These are phyloP conservation scores for Neosilurus hyrtlii DNA, from an alignment of 2,797 vertebrate genomes.

Conservation along the genomic window DNA sequence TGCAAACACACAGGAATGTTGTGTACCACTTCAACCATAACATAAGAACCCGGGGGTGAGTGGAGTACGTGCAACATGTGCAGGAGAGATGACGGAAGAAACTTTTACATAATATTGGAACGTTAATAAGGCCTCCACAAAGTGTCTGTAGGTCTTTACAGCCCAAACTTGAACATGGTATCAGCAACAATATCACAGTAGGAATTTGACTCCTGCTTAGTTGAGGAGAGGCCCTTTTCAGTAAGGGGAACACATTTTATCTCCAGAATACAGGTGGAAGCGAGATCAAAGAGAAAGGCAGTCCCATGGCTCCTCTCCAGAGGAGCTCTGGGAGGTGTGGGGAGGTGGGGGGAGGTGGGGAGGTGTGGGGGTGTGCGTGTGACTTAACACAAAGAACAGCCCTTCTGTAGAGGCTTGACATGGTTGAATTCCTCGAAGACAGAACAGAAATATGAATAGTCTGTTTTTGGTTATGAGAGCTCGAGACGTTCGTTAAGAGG, in stretches of 20 bases:
- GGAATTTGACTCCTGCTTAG: background rate
- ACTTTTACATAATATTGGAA: background rate
- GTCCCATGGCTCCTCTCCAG: constrained; percentile 2
- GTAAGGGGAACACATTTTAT: constrained; percentile 28
- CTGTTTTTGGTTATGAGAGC: background rate
- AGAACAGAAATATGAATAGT: constrained; percentile 1
- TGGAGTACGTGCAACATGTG: background rate
- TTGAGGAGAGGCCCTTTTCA: background rate
- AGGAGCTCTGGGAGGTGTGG: constrained; percentile 10
- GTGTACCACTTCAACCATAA: background rate
- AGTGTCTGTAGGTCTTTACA: background rate
- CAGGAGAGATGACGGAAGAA: background rate
- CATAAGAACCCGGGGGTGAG: background rate
- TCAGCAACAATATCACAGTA: background rate
- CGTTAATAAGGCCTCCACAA: too few species aligned
- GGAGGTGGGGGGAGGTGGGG: too few species aligned
- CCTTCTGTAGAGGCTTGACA: constrained; percentile 22
- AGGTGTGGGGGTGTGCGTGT: background rate
- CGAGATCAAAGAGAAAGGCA: constrained; percentile 23
- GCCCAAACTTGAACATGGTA: background rate
- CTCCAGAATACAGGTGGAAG: constrained; percentile 26
- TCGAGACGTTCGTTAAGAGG: background rate
- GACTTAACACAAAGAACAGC: constrained; percentile 27
- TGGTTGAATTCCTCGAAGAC: constrained; percentile 33
- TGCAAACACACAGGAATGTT: background rate